These are phyloP conservation scores for Drosophila kohkoa DNA, from an alignment of 1,140 invertebrate genomes.

Conservation along the genomic window DNA sequence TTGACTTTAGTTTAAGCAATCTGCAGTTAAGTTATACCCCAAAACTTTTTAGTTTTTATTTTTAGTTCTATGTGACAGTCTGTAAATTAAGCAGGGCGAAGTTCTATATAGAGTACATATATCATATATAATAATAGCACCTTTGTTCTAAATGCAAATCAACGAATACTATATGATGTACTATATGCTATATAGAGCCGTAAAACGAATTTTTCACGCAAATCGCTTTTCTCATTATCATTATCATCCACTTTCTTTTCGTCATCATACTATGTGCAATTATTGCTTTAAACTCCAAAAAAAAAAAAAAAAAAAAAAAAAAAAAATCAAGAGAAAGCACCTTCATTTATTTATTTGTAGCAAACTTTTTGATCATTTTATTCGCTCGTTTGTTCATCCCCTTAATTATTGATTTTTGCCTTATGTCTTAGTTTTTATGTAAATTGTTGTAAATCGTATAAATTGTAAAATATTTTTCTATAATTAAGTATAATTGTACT, in stretches of 20 bases:
- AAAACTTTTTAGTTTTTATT: constrained; percentile 9
- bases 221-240: constrained; percentile 29
- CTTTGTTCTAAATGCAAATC: constrained; percentile 68
- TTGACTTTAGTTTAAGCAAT: constrained; percentile 47
- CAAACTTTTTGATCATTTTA: constrained; percentile 52
- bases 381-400: constrained; percentile 44
- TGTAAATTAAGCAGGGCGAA: constrained; percentile 46
- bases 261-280: constrained; percentile 72
- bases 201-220: constrained; percentile 55
- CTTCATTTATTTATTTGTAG: constrained; percentile 69
- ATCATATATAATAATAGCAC: constrained; percentile 13
- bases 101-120: constrained; percentile 39
- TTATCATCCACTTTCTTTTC: constrained; percentile 30
- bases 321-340: constrained; percentile 21
- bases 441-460: constrained; percentile 74
- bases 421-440: constrained; percentile 72
- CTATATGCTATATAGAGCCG: constrained; percentile 48
- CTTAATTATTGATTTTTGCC: constrained; percentile 55
- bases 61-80: constrained; percentile 34
- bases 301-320: neutral
- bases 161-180: constrained; percentile 62
- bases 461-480: constrained; percentile 76
- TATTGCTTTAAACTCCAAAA: constrained; percentile 63
- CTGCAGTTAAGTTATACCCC: constrained; percentile 16
- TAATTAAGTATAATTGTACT: constrained; percentile 81